A percentile compares a stretch with the other conserved stretches of the same genome.
Evolutionary conservation across 37 sponge, comb jelly and placozoan genomes (phyloP).

Genomic region (Dysidea cf. avara): DNA sequence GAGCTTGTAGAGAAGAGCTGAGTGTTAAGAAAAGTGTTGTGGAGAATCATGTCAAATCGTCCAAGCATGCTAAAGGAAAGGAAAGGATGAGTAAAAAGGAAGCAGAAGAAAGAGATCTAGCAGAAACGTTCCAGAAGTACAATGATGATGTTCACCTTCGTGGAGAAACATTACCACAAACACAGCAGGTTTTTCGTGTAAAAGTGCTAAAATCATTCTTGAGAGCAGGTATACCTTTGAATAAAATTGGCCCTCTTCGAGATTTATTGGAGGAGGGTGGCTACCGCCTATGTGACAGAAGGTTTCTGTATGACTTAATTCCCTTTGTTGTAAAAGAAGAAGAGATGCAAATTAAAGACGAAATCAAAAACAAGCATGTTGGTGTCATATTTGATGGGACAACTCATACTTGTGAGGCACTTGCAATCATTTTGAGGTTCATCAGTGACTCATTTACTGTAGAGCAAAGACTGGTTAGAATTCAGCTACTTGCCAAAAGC

Average conservation of each 20-base stretch:
- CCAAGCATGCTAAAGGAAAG: slow-evolving; percentile 4
- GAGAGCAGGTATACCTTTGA: slow-evolving; percentile 16
- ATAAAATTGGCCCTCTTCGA: slow-evolving; percentile 10
- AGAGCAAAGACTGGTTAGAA: slow-evolving; percentile 6
- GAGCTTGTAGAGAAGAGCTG: slow-evolving; percentile 45
- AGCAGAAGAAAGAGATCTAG: slow-evolving; percentile 42
- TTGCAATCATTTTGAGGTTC: slow-evolving; percentile 15
- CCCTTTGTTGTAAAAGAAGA: slow-evolving; percentile 24
- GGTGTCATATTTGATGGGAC: slow-evolving; percentile 32
- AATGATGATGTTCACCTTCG: slow-evolving; percentile 12
- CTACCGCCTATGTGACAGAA: slow-evolving; percentile 1
- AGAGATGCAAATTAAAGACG: slow-evolving; percentile 4
- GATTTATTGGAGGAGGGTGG: slow-evolving; percentile 22
- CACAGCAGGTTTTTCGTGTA: slow-evolving; percentile 28
- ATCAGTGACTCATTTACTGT: slow-evolving; percentile 18
- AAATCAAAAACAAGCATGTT: slow-evolving; percentile 7
- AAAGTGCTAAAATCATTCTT: slow-evolving; percentile 27
- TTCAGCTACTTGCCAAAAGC: slow-evolving; percentile 19
- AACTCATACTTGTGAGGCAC: slow-evolving; percentile 15
- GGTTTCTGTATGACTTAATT: slow-evolving; percentile 19
- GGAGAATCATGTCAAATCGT: slow-evolving; percentile 21
- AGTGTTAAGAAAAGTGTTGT: slow-evolving; percentile 23
- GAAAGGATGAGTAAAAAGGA: slow-evolving; percentile 12
- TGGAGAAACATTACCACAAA: slow-evolving; percentile 30
- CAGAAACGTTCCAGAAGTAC: slow-evolving; percentile 1